Base-by-base conservation (phyloP, 1,140 invertebrate species). In the Microplitis mediator region DNA sequence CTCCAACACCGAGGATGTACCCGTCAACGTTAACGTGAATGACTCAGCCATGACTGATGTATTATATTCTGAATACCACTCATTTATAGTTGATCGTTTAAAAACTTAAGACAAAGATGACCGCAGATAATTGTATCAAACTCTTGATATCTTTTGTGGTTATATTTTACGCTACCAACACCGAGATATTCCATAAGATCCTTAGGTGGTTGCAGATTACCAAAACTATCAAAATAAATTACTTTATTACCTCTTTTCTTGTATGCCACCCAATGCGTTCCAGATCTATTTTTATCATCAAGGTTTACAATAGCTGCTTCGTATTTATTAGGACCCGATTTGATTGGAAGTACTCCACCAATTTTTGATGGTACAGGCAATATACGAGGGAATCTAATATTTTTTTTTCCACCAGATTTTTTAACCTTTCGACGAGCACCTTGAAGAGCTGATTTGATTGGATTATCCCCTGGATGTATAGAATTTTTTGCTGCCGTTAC, bases 211-310 rank as follows among this genome's bases (percentile, higher is more conserved):
- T 67, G 69, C 50, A 81, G 62, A 68, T 81, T 73, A 14, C 77
- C 77, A 70, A 75, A 81, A 66, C 75, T 77, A 58, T 80, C 79
- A 50, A 76, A 81, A 71, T 81, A 81, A 8, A 66, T 56, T 11
- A 80, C 65, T 58, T 72, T 16, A 32, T 77, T 68, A 23, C 62
- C 60, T 23, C 71, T 54, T 74, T 83, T 83, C 36, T 72, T 63
- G 66, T 80, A 82, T 63, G 76, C 72, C 54, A 79, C 74, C 79
- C 77, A 84, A 73, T 81, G 80, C 1, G 76, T 82, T 1, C 78
- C 80, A 8, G 36, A 23, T 14, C 69, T 45, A 66, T 73, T 52
- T 39, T 70, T 70, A 67, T 73, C 71, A 68, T 71, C 71, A 4
- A 72, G 64, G 67, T 72, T 72, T 4, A 73, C 45, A 54, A 73